Percentiles rank a stretch among this genome's conserved stretches.
These are phyloP conservation scores for Copsychus sechellarum DNA, from an alignment of 2,113 vertebrate species.

Conservation along the genomic window DNA sequence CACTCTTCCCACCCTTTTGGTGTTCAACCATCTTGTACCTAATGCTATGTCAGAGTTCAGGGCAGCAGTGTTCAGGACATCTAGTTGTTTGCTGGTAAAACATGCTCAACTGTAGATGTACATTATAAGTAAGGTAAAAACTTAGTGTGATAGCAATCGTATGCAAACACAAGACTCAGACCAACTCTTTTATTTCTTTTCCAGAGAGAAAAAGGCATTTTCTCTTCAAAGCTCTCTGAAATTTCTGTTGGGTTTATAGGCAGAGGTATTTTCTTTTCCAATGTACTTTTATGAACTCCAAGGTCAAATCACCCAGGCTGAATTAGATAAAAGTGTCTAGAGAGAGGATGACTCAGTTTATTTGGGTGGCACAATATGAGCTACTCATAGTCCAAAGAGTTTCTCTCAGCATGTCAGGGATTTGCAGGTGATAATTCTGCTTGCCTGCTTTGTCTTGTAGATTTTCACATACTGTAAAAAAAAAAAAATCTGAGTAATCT, in stretches of 20 bases:
- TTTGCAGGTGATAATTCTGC: conserved; percentile 1
- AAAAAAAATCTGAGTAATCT: neutral
- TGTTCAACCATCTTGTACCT: neutral
- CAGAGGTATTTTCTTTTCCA: neutral
- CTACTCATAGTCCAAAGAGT: neutral
- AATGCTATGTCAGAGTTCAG: neutral
- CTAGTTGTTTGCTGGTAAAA: neutral
- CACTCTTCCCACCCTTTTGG: neutral
- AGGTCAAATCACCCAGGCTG: conserved; percentile 41
- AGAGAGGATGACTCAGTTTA: conserved; percentile 55
- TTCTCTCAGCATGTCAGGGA: neutral
- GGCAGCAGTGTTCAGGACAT: neutral
- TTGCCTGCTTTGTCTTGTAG: neutral
- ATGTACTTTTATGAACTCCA: conserved; percentile 2
- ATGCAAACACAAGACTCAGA: neutral
- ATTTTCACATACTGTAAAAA: neutral
- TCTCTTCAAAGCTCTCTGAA: neutral
- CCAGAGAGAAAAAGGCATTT: neutral
- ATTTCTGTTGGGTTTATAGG: neutral
- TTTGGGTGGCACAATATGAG: conserved; percentile 6
- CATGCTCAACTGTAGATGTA: neutral
- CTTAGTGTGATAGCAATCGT: neutral
- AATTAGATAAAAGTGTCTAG: conserved; percentile 37
- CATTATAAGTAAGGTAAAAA: neutral
- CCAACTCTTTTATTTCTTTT: neutral